Evolutionary conservation across 2,797 vertebrate genomes (phyloP).

Genomic region (Gymnodraco acuticeps): DNA sequence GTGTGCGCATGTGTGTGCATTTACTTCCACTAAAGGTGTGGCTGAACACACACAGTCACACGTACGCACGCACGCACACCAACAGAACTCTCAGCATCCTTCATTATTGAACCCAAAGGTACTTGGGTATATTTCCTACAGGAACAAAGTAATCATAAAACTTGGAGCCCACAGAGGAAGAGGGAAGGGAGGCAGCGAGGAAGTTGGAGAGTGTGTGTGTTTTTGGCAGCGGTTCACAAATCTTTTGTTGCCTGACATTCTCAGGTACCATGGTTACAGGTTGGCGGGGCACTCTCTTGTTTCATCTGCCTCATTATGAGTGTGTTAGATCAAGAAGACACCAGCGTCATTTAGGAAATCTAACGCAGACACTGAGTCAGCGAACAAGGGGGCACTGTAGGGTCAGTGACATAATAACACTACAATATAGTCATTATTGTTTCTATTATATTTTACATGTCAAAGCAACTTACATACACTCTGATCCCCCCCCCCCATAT

Average conservation of each 20-base stretch:
- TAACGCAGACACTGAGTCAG: not conserved
- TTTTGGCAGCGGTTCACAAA: constrained; percentile 54
- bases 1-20: constrained; percentile 4
- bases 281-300: constrained; percentile 53
- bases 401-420: not conserved
- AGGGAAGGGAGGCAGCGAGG: constrained; percentile 55
- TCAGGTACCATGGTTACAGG: constrained; percentile 83
- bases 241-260: constrained; percentile 84
- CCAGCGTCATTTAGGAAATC: not conserved
- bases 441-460: too few relatives aligned
- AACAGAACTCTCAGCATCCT: not conserved
- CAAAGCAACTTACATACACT: too few relatives aligned
- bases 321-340: constrained; percentile 30
- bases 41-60: not conserved
- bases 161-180: constrained; percentile 56
- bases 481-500: too few relatives aligned
- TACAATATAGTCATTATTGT: too few relatives aligned
- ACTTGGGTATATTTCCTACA: constrained; percentile 45
- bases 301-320: constrained; percentile 59
- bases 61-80: not conserved
- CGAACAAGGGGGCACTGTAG: not conserved
- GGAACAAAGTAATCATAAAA: constrained; percentile 60
- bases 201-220: constrained; percentile 55
- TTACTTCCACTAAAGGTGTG: not conserved
- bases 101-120: constrained; percentile 31